Evolutionary conservation across 2,113 vertebrate genomes (phyloP).

Genomic region (Phocoena sinus): DNA sequence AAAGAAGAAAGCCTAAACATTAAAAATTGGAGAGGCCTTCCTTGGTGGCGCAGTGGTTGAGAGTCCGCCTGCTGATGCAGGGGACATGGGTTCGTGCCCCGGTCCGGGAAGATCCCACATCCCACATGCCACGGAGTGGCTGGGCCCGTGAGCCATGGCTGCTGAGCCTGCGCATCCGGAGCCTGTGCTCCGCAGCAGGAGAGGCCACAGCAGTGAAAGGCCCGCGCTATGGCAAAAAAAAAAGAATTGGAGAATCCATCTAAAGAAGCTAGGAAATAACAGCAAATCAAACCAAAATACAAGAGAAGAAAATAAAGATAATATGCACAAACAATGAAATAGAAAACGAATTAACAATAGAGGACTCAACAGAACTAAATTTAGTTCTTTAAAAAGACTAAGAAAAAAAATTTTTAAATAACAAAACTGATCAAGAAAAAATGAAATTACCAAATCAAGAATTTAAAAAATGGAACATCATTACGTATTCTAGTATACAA

Average conservation of each 20-base stretch:
- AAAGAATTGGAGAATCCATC: background rate
- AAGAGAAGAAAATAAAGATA: background rate
- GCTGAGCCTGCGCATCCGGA: too few species aligned
- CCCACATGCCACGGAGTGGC: too few species aligned
- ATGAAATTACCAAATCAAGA: background rate
- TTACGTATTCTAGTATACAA: background rate
- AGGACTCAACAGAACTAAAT: background rate
- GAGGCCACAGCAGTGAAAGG: too few species aligned
- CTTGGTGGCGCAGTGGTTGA: too few species aligned
- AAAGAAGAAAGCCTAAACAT: background rate
- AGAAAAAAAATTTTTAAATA: background rate
- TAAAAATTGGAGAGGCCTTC: background rate
- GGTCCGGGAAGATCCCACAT: too few species aligned
- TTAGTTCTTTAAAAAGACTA: background rate
- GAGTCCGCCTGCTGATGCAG: too few species aligned
- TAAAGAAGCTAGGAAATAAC: background rate
- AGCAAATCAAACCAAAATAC: background rate
- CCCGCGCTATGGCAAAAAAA: too few species aligned
- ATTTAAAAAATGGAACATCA: background rate
- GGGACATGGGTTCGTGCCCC: too few species aligned
- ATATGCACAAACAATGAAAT: background rate
- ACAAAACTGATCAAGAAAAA: background rate
- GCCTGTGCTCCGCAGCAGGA: too few species aligned
- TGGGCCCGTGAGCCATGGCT: too few species aligned
- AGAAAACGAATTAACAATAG: background rate